phyloP scores from a whole-genome alignment of 2,113 vertebrate genomes.

The Oceanodroma tethys region DNA sequence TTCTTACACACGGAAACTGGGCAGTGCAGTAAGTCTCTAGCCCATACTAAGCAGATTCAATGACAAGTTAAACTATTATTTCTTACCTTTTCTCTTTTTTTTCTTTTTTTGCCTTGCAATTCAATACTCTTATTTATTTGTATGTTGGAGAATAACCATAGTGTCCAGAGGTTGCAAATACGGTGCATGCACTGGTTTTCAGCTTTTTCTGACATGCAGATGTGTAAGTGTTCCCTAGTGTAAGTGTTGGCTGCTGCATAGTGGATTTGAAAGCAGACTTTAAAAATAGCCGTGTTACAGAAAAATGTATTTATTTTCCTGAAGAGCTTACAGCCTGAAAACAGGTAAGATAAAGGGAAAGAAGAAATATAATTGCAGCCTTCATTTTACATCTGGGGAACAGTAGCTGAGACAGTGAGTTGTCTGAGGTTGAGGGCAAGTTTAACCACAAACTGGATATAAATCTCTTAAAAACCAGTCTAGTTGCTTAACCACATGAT shows the following conservation, averaged over 20 bases:
- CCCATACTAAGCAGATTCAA: neutral
- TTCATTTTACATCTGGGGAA: neutral
- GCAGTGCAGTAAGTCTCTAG: neutral
- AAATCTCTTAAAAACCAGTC: neutral
- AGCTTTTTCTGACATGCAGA: neutral
- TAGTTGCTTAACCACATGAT: neutral
- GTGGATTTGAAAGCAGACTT: neutral
- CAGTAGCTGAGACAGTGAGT: neutral
- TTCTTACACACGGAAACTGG: accelerated
- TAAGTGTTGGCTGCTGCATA: neutral
- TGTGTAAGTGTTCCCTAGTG: neutral
- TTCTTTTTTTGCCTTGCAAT: neutral
- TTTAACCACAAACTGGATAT: neutral
- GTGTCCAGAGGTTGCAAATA: neutral
- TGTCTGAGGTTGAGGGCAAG: neutral
- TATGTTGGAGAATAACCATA: neutral
- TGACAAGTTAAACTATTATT: neutral
- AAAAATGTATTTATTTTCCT: neutral
- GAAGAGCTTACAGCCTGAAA: neutral
- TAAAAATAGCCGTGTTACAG: neutral
- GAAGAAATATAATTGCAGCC: neutral
- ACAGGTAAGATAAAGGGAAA: neutral
- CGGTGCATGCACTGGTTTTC: neutral
- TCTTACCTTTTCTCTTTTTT: neutral
- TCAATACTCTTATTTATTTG: neutral